A percentile compares a stretch with the other conserved stretches of the same genome.
Evolutionary conservation across 2,888 invertebrate genomes (phyloP).

Genomic region (Cheilosia vulpina): DNA sequence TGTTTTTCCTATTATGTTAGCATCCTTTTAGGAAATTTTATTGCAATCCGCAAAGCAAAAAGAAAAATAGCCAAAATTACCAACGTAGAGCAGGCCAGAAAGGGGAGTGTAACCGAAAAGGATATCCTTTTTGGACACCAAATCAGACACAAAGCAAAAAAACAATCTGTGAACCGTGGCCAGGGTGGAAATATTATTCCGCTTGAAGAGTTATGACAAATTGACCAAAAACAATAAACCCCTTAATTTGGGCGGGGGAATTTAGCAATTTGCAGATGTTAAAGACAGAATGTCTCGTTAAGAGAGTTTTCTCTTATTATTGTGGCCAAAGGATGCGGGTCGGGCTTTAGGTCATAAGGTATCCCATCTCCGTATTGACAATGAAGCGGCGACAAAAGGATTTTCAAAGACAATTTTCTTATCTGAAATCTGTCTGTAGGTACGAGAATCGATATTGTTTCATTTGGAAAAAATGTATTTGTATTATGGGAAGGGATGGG

Average conservation of each 20-base stretch:
- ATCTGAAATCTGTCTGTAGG: background rate
- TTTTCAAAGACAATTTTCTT: conserved; percentile 43
- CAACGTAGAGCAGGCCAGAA: background rate
- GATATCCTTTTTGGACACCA: conserved; percentile 45
- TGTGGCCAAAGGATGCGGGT: conserved; percentile 47
- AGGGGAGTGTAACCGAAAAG: conserved; percentile 49
- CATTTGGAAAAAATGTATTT: conserved; percentile 12
- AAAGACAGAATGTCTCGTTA: conserved; percentile 37
- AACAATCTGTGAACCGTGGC: conserved; percentile 69
- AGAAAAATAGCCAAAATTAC: conserved; percentile 12
- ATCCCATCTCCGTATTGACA: conserved; percentile 10
- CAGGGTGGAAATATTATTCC: conserved; percentile 73
- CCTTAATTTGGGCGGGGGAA: conserved; percentile 69
- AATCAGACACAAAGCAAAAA: conserved; percentile 27
- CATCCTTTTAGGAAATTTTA: conserved; percentile 75
- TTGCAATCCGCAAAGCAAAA: conserved; percentile 68
- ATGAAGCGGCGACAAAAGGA: conserved; percentile 55
- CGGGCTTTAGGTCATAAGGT: conserved; percentile 17
- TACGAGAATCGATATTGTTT: conserved; percentile 25
- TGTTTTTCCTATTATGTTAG: conserved; percentile 66
- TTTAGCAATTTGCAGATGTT: conserved; percentile 69
- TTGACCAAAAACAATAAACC: conserved; percentile 75
- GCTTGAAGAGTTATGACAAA: conserved; percentile 74
- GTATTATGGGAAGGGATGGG: background rate
- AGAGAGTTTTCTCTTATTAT: conserved; percentile 57